Evolutionary conservation across 2,113 vertebrate species (phyloP).

Genomic region (Acanthisitta chloris): DNA sequence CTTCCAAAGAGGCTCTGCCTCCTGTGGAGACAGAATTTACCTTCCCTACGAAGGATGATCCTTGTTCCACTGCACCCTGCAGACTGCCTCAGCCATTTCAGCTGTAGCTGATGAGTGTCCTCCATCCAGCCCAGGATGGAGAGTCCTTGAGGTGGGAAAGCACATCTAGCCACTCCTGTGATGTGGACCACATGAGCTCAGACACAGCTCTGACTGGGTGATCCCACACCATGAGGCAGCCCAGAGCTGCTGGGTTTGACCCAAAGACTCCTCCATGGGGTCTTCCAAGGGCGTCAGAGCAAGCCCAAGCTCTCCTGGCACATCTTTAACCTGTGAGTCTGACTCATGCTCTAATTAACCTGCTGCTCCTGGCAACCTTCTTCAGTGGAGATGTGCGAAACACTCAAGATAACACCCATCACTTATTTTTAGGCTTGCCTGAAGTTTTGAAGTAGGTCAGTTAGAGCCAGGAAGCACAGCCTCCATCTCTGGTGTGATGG

Average conservation of each 20-base stretch:
- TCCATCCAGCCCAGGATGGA: not conserved
- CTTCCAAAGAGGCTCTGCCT: not conserved
- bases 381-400: not conserved
- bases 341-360: constrained; percentile 21
- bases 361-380: not conserved
- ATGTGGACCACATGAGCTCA: not conserved
- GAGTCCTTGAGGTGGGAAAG: not conserved
- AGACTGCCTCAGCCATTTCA: not conserved
- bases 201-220: rapidly evolving
- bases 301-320: not conserved
- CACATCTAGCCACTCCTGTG: not conserved
- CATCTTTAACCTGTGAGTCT: not conserved
- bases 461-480: rapidly evolving
- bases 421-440: constrained; percentile 48
- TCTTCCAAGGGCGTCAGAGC: not conserved
- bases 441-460: not conserved
- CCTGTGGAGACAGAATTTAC: not conserved
- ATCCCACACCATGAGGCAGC: not conserved
- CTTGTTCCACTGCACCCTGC: not conserved
- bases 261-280: not conserved
- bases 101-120: not conserved
- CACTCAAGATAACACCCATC: not conserved
- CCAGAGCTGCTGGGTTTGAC: not conserved
- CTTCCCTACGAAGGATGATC: not conserved
- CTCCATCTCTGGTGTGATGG: rapidly evolving